Conservation (phyloP, 2,797 vertebrate species). For the Siniperca obscura region DNA sequence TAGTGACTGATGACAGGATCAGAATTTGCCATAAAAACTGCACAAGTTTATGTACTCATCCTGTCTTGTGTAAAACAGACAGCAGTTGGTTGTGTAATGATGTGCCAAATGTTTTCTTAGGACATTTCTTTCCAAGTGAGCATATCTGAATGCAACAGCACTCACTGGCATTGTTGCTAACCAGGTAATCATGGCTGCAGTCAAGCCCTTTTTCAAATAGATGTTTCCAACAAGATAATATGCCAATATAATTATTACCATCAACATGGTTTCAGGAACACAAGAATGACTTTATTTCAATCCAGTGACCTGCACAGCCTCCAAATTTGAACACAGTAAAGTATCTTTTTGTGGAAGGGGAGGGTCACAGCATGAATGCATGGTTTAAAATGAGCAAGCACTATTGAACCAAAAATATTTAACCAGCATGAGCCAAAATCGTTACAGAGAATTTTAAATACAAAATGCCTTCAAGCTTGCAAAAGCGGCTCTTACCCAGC, state of each 20-base stretch:
- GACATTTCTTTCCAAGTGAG: not conserved
- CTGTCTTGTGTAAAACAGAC: not conserved
- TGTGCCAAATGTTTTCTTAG: not conserved
- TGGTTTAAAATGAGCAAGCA: not conserved
- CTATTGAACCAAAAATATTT: not conserved
- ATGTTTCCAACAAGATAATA: not conserved
- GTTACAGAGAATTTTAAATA: not conserved
- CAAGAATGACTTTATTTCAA: not conserved
- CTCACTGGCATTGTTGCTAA: not conserved
- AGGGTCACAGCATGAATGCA: not conserved
- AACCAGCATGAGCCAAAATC: not conserved
- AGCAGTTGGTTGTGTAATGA: not conserved
- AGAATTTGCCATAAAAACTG: not conserved
- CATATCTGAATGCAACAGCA: not conserved
- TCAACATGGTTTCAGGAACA: not conserved
- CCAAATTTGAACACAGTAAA: not conserved
- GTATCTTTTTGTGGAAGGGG: not conserved
- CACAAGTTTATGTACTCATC: not conserved
- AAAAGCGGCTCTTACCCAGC: not conserved
- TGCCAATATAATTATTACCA: not conserved
- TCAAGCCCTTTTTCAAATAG: not conserved
- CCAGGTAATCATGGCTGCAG: not conserved
- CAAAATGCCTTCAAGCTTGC: slow-evolving; percentile 1
- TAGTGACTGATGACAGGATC: not conserved
- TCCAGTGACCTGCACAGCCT: not conserved